Conservation (phyloP, 2,888 invertebrate genomes). For the Dryomyza anilis region DNA sequence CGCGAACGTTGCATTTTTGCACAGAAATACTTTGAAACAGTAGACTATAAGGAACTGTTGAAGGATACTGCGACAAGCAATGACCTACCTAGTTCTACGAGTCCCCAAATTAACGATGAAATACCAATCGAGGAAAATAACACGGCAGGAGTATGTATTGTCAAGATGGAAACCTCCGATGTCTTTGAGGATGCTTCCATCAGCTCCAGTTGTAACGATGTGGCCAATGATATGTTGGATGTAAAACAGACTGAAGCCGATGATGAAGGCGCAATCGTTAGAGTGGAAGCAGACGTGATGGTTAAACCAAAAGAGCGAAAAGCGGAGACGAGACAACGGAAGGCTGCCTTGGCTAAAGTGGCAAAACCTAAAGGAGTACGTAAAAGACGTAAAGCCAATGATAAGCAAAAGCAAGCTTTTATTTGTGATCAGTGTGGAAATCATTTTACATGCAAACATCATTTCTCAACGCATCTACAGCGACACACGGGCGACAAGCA, state of each 20-base stretch:
- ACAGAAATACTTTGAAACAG: slow-evolving; percentile 30
- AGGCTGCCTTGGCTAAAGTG: too few relatives aligned
- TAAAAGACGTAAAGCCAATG: not conserved
- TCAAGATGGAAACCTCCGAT: slow-evolving; percentile 13
- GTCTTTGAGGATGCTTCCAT: not conserved
- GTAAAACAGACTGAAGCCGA: not conserved
- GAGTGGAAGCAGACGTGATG: not conserved
- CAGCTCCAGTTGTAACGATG: not conserved
- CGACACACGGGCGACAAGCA: slow-evolving; percentile 53
- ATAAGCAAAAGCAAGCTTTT: slow-evolving; percentile 28
- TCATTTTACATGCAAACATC: slow-evolving; percentile 47
- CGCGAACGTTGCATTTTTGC: slow-evolving; percentile 35
- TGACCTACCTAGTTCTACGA: too few relatives aligned
- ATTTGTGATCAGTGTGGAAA: slow-evolving; percentile 54
- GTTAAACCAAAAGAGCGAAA: not conserved
- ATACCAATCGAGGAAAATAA: slow-evolving; percentile 3
- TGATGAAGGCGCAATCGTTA: not conserved
- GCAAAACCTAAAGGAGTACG: too few relatives aligned
- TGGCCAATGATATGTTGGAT: not conserved
- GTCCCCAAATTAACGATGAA: slow-evolving; percentile 15
- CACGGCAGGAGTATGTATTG: not conserved
- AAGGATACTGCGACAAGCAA: not conserved
- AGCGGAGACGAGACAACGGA: not conserved
- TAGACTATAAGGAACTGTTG: slow-evolving; percentile 3
- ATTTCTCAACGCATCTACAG: slow-evolving; percentile 49